Evolutionary conservation across 2,888 invertebrate species (phyloP), one percentile per base, ranked within the genome.

Genomic region (Cryptocheilus praepositus): DNA sequence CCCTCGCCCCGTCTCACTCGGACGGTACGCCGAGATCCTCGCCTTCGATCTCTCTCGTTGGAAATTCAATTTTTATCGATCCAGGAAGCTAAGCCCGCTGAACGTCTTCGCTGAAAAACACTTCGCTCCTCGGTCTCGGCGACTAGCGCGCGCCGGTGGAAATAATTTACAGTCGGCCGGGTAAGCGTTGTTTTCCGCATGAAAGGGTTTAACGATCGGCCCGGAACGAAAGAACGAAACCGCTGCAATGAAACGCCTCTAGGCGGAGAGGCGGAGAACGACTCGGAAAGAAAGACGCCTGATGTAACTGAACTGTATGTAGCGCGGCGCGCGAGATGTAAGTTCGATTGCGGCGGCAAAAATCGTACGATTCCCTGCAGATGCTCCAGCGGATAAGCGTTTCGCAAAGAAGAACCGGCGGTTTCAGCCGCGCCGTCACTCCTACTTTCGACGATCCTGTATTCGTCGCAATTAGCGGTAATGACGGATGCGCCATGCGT

Each of bases 171-270:
- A 73, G 77, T 75, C 80, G 57, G 54, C 45, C 66, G 68, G 65
- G 64, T 66, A 61, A 57, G 11, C 19, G 46, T 75, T 70, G 79
- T 81, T 81, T 78, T 76, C 75, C 79, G 80, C 80, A 77, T 73
- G 75, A 76, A 63, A 66, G 73, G 67, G 57, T 71, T 64, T 67
- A 73, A 73, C 70, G 73, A 72, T 76, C 61, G 58, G n/a, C 25
- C 58, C 44, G 46, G 58, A 59, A 52, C 15, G 15, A 15, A 52
- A 52, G 52, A 19, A 46, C 44, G 57, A 46, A 45, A 58, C 36
- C 49, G 49, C 5, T 18, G 19, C 49, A 25, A 25, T 5, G 36
- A 36, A 36, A 2, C 36, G 36, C 8, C 36, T 25, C 25, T 3
- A 25, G 25, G 45, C 8, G 45, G 15, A 45, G 45, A 45, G 45